Conservation (phyloP, 1,140 invertebrate genomes). For the Megalonaias nervosa region DNA sequence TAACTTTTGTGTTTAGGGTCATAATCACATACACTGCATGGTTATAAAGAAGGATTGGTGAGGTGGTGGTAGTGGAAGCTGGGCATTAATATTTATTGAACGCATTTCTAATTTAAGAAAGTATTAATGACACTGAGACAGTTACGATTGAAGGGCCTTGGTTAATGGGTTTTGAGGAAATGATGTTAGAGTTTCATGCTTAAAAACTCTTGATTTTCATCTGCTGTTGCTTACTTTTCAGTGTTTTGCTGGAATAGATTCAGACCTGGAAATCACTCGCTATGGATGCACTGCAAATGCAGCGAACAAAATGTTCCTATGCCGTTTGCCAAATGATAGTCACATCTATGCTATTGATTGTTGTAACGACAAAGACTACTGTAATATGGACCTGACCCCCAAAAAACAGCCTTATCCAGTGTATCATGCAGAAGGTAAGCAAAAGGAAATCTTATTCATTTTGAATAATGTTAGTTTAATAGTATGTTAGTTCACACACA, state of each 20-base stretch:
- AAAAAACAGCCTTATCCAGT: slow-evolving; percentile 8
- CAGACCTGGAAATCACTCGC: not conserved
- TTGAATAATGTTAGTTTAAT: not conserved
- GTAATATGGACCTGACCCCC: slow-evolving; percentile 20
- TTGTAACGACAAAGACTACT: slow-evolving; percentile 23
- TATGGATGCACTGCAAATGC: slow-evolving; percentile 17
- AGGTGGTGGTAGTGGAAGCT: no score
- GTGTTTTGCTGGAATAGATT: slow-evolving; percentile 10
- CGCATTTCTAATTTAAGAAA: no score
- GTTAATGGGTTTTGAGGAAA: not conserved
- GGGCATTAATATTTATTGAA: no score
- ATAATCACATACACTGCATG: no score
- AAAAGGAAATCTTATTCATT: not conserved
- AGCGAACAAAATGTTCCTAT: not conserved
- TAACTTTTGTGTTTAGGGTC: no score
- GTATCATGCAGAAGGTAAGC: not conserved
- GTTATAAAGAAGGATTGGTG: no score
- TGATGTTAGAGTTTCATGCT: not conserved
- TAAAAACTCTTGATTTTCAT: not conserved
- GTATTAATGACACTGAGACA: no score
- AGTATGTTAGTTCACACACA: not conserved
- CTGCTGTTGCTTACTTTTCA: slow-evolving; percentile 4
- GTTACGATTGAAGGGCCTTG: not conserved
- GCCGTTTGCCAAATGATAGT: not conserved
- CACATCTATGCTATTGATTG: slow-evolving; percentile 12